phyloP scores from a whole-genome alignment of 1,140 invertebrate species.

The Leptopilina boulardi region DNA sequence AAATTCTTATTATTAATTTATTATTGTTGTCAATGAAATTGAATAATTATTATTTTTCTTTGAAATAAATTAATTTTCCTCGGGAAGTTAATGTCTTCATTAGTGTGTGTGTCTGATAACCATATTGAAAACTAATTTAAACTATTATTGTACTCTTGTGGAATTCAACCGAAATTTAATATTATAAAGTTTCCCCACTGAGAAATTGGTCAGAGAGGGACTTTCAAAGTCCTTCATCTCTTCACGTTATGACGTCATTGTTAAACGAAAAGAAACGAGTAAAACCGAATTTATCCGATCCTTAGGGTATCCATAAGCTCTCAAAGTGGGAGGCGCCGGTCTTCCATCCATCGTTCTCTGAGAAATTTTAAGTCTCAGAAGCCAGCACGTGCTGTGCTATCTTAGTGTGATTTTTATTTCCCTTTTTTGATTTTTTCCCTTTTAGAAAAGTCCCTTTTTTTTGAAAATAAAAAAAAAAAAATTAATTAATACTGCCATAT shows the following conservation, averaged over 20 bases:
- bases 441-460: conserved; percentile 1
- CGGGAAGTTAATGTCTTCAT: too few species aligned
- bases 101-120: too few species aligned
- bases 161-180: conserved; percentile 6
- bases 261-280: conserved; percentile 31
- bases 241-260: conserved; percentile 47
- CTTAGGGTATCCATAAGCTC: neutral
- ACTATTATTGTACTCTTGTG: neutral
- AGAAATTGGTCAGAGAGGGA: conserved; percentile 28
- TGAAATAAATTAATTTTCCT: too few species aligned
- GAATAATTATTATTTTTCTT: too few species aligned
- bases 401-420: conserved; percentile 47
- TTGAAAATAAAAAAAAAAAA: neutral
- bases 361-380: conserved; percentile 57
- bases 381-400: conserved; percentile 69
- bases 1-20: too few species aligned
- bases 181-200: neutral
- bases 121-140: neutral
- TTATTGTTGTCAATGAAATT: too few species aligned
- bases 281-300: conserved; percentile 20
- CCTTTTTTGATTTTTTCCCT: conserved; percentile 36
- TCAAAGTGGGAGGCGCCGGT: conserved; percentile 41
- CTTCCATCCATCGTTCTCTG: conserved; percentile 48
- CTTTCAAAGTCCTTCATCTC: conserved; percentile 29
- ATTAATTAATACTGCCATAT: conserved; percentile 31